Percentiles rank a stretch among this genome's conserved stretches.
phyloP scores from a whole-genome alignment of 2,888 invertebrate genomes.

The Hemaris fuciformis region DNA sequence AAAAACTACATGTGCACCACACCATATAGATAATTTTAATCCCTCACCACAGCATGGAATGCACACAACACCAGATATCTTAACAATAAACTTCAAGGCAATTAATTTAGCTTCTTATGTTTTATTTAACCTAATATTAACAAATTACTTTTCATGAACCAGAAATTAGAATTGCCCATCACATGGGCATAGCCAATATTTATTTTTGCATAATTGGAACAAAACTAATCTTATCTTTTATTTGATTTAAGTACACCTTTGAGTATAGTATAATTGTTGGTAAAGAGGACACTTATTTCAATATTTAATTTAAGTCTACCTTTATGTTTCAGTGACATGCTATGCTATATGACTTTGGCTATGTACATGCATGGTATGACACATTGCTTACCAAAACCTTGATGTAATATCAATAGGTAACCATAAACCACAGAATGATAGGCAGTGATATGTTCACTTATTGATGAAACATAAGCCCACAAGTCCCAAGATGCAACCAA shows the following conservation, averaged over 20 bases:
- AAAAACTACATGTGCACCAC: too few relatives aligned
- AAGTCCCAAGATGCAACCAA: conserved; percentile 27
- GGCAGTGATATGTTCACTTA: neutral
- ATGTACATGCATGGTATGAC: neutral
- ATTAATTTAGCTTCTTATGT: too few relatives aligned
- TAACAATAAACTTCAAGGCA: neutral
- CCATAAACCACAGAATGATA: neutral
- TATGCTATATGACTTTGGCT: neutral
- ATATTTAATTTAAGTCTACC: neutral
- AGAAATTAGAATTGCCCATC: neutral
- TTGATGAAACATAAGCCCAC: conserved; percentile 20
- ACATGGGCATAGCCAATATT: neutral
- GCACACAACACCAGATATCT: neutral
- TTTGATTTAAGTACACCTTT: neutral
- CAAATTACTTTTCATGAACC: neutral
- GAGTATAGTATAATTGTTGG: neutral
- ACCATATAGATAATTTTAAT: too few relatives aligned
- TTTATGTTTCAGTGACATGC: too few relatives aligned
- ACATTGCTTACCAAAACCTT: neutral
- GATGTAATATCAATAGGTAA: neutral
- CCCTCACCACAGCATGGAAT: neutral
- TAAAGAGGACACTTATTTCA: neutral
- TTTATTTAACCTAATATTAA: too few relatives aligned
- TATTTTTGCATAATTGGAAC: neutral
- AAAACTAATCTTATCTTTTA: neutral